Evolutionary conservation across 2,888 invertebrate species (phyloP), one percentile per base, ranked within the genome.

Genomic region (Lochmaea crataegi): DNA sequence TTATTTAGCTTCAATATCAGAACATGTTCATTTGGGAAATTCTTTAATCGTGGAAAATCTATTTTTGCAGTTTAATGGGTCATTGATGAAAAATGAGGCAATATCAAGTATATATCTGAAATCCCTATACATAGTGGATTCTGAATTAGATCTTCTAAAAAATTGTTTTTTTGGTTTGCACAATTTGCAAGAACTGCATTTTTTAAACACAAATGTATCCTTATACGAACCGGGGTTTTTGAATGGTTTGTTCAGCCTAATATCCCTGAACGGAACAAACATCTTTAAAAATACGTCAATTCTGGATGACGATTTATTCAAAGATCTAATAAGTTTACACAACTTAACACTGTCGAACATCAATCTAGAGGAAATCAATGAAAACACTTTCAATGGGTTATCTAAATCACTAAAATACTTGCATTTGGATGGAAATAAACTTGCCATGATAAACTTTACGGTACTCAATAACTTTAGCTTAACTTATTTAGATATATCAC

Each of bases 231-330:
- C 16, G 12, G 65, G 53, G n/a, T 41, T 71, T n/a, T 42, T 75
- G 1, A 68, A 65, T 16, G 73, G 65, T 26, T 64, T 75, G 11
- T 71, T 48, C 14, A 71, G 51, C 38, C 41, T 75, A 9, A 10
- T 14, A 22, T 68, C 60, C 26, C 60, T 75, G 18, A 73, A 75
- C 16, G 60, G 63, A 2, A 71, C 51, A 14, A 56, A n/a, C 14
- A 45, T 75, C 6, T 75, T 75, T 42, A 72, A 64, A 26, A 48
- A 71, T 42, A 64, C n/a, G 0, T n/a, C 53, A 48, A 57, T 65
- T 38, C 5, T 60, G 16, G 60, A 42, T 16, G 61, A 53, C 11
- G 1, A 65, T n/a, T 60, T 68, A 16, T 74, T 74, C 51, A 45
- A 18, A 16, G 71, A 74, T 48, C 42, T 74, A 53, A 38, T 41